Conservation (phyloP, 2,888 invertebrate species). For the Limulus polyphemus region DNA sequence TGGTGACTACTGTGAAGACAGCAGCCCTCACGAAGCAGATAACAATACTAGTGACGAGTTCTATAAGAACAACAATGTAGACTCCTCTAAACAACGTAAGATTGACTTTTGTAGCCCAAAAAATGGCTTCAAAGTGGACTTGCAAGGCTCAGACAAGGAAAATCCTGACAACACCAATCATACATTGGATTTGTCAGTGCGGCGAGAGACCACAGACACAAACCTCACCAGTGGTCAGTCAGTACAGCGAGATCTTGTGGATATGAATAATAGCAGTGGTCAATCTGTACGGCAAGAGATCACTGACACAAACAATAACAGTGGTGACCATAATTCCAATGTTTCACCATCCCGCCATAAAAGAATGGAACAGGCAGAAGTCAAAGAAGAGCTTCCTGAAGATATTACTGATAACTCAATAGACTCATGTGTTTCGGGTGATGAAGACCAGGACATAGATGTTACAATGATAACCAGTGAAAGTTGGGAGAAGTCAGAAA, state of each 20-base stretch:
- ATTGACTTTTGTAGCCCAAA: background rate
- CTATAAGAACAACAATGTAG: background rate
- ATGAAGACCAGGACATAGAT: background rate
- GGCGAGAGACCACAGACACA: background rate
- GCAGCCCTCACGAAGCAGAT: slow-evolving; percentile 3
- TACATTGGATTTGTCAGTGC: slow-evolving; percentile 26
- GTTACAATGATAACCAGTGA: too few species aligned
- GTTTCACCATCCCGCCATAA: background rate
- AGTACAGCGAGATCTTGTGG: slow-evolving; percentile 8
- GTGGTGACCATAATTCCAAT: background rate
- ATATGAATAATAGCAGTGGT: slow-evolving; percentile 3
- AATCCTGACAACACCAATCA: slow-evolving; percentile 4
- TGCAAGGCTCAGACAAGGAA: background rate
- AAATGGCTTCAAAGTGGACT: background rate
- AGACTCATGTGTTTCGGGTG: background rate
- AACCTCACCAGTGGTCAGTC: background rate
- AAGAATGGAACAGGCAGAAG: background rate
- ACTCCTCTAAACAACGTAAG: too few species aligned
- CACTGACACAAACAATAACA: slow-evolving; percentile 4
- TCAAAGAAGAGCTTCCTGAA: slow-evolving; percentile 1
- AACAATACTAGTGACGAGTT: background rate
- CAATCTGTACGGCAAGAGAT: slow-evolving; percentile 1
- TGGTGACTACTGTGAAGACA: slow-evolving; percentile 10
- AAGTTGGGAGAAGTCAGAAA: too few species aligned
- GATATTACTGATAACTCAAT: background rate